Base-by-base conservation (phyloP, 2,888 invertebrate species). In the Beris morrisii region DNA sequence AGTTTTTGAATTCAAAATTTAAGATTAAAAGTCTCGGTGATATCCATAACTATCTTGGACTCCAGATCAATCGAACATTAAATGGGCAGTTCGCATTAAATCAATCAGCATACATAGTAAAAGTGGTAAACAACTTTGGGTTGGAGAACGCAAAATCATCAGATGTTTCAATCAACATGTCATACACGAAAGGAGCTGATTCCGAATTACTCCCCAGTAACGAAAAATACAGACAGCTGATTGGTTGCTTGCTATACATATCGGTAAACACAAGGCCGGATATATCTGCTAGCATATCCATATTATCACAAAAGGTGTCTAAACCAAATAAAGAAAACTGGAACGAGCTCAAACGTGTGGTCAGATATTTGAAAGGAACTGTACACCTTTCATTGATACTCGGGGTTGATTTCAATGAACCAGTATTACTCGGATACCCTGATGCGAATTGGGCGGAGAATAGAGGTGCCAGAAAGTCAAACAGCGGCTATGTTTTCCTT, bases 371-470 rank as follows among this genome's bases (percentile, higher is more conserved):
- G 3, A 63, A 66, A 50, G 48, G 56, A 44, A 65, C 55, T 45
- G 43, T 6, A 43, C 43, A 46, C 15, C 66, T 55, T 30, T 65
- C 38, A 48, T 66, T 55, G 57, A 32, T 11, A 48, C 66, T 53
- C 38, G 65, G 43, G 57, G 56, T n/a, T 45, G 30, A 43, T 15
- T 48, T 46, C 12, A n/a, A 13, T 12, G 46, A n/a, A 13, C 9
- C 44, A 11, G 46, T 54, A 22, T 45, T 67, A 22, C 63, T 50
- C 64, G 61, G 69, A 9, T 76, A 73, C 63, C 73, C 74, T 12
- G 75, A 76, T 68, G 76, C 76, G 45, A 73, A 73, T 70, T 77
- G 74, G 75, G 76, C 75, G 9, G 73, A 76, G 50, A 70, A 76
- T 58, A 67, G 68, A 52, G 32, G 12, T 5, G 71, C 72, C 50